Conservation (phyloP, 2,888 invertebrate species). For the Netelia virgata region DNA sequence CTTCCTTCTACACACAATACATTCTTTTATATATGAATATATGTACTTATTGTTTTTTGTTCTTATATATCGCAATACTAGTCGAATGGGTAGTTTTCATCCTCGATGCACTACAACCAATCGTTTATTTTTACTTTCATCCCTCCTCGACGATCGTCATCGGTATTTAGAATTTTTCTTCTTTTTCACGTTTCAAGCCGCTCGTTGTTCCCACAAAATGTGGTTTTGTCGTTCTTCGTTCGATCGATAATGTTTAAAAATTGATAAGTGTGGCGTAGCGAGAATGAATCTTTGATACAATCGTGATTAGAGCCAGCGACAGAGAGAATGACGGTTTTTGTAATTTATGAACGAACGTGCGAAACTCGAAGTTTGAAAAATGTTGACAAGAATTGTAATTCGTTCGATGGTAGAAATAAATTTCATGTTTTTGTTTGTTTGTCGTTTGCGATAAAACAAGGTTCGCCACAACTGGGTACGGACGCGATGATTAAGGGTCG, state of each 20-base stretch:
- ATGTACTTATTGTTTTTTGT: too few species aligned
- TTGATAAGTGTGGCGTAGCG: neutral
- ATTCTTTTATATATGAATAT: neutral
- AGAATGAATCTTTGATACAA: slow-evolving; percentile 44
- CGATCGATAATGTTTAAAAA: too few species aligned
- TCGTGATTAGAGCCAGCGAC: slow-evolving; percentile 18
- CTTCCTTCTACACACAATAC: neutral
- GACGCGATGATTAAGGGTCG: slow-evolving; percentile 20
- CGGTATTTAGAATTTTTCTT: too few species aligned
- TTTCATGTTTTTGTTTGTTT: neutral
- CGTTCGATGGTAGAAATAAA: neutral
- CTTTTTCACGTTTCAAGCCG: too few species aligned
- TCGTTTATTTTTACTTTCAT: too few species aligned
- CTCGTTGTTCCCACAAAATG: too few species aligned
- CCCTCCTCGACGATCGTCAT: too few species aligned
- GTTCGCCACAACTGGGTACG: neutral
- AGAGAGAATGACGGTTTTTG: neutral
- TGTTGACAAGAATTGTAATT: too few species aligned
- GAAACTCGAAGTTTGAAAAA: neutral
- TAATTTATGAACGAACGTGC: neutral
- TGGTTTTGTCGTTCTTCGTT: too few species aligned
- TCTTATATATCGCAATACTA: too few species aligned
- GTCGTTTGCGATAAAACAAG: neutral
- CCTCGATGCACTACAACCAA: too few species aligned
- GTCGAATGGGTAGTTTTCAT: too few species aligned